These are phyloP conservation scores for Ptychochromis oligacanthus DNA, from an alignment of 2,113 vertebrate species.

Conservation along the genomic window DNA sequence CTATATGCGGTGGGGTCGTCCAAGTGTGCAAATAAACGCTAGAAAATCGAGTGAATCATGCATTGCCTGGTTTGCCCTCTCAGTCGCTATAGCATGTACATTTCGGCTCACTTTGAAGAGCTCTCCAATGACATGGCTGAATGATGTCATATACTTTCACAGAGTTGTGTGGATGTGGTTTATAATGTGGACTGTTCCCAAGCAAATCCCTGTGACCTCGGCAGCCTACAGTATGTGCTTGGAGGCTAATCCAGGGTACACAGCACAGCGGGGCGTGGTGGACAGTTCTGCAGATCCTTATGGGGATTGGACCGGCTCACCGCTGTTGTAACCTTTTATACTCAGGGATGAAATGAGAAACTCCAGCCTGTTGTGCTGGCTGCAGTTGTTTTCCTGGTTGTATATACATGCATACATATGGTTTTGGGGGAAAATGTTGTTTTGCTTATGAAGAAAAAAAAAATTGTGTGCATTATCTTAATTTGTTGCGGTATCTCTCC, in stretches of 20 bases:
- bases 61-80: constrained; percentile 54
- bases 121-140: constrained; percentile 70
- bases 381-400: neutral
- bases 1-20: neutral
- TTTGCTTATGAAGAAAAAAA: constrained; percentile 52
- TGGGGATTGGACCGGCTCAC: constrained; percentile 46
- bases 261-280: constrained; percentile 51
- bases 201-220: constrained; percentile 72
- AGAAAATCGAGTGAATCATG: constrained; percentile 24
- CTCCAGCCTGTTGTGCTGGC: constrained; percentile 27
- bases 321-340: constrained; percentile 58
- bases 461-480: constrained; percentile 38
- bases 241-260: constrained; percentile 65
- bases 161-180: constrained; percentile 66
- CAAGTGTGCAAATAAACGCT: constrained; percentile 42
- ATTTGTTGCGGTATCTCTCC: constrained; percentile 55
- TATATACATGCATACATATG: neutral
- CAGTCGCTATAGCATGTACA: constrained; percentile 21
- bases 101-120: constrained; percentile 70
- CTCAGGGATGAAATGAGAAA: constrained; percentile 46
- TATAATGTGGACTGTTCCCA: constrained; percentile 67
- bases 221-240: constrained; percentile 49
- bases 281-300: constrained; percentile 54
- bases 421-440: constrained; percentile 8
- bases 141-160: constrained; percentile 76